A percentile compares a stretch with the other conserved stretches of the same genome.
Evolutionary conservation across 2,888 invertebrate species (phyloP).

Genomic region (Cosmopolites sordidus): DNA sequence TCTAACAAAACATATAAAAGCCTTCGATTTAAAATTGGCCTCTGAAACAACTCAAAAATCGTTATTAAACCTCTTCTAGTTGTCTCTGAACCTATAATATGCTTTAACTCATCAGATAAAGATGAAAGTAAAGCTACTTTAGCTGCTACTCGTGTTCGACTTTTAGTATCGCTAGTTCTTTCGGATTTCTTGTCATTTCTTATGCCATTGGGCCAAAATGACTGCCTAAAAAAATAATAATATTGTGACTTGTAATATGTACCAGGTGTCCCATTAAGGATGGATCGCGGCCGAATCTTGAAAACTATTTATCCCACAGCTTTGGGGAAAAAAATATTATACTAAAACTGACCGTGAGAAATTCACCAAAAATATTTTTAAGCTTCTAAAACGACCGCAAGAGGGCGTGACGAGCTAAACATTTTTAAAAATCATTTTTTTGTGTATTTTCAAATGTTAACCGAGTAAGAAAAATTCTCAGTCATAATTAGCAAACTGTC

Average conservation of each 20-base stretch:
- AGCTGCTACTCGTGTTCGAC: slow-evolving; percentile 78
- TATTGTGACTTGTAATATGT: neutral
- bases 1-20: slow-evolving; percentile 80
- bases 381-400: too few species aligned
- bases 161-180: slow-evolving; percentile 48
- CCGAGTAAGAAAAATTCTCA: too few species aligned
- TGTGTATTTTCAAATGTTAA: too few species aligned
- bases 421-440: too few species aligned
- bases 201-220: slow-evolving; percentile 59
- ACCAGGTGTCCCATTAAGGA: too few species aligned
- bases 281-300: too few species aligned
- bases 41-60: slow-evolving; percentile 85
- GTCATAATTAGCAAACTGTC: too few species aligned
- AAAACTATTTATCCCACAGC: too few species aligned
- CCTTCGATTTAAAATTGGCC: slow-evolving; percentile 77
- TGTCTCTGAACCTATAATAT: slow-evolving; percentile 85
- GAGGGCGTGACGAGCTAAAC: too few species aligned
- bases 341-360: too few species aligned
- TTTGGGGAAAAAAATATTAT: too few species aligned
- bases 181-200: slow-evolving; percentile 43
- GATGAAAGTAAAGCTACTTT: slow-evolving; percentile 80
- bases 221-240: slow-evolving; percentile 47
- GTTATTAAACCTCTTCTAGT: slow-evolving; percentile 76
- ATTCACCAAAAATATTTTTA: too few species aligned
- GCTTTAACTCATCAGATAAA: slow-evolving; percentile 85